These are phyloP conservation scores for Gopherus evgoodei DNA, from an alignment of 2,113 vertebrate species.

Conservation along the genomic window DNA sequence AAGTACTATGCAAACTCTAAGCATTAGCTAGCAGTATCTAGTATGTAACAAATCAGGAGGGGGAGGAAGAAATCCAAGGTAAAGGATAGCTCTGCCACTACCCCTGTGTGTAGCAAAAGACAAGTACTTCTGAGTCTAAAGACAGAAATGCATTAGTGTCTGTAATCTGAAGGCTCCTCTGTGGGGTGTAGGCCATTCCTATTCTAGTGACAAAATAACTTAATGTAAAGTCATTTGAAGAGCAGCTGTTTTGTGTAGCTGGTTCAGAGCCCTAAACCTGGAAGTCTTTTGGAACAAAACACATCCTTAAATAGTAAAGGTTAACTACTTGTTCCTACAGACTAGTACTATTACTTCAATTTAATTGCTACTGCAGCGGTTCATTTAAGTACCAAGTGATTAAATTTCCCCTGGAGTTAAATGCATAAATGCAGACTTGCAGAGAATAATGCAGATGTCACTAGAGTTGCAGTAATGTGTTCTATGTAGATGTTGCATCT, in stretches of 20 bases:
- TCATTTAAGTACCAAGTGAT: too few species aligned
- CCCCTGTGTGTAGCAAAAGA: too few species aligned
- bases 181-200: not conserved
- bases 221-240: not conserved
- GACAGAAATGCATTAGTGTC: too few species aligned
- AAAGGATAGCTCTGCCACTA: not conserved
- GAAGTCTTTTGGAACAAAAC: not conserved
- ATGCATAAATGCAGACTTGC: not conserved
- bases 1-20: not conserved
- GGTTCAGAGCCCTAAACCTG: not conserved
- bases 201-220: too few species aligned
- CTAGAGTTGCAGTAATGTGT: not conserved
- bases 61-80: not conserved
- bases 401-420: not conserved
- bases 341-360: not conserved
- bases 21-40: not conserved
- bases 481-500: too few species aligned
- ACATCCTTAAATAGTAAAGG: too few species aligned
- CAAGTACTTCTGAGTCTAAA: not conserved
- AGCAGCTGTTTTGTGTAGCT: too few species aligned
- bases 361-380: not conserved
- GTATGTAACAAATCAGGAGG: not conserved
- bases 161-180: not conserved
- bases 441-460: not conserved
- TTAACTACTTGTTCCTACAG: not conserved